Percentiles rank a stretch among this genome's conserved stretches.
These are phyloP conservation scores for Cotesia chilonis DNA, from an alignment of 1,140 invertebrate species.

Conservation along the genomic window DNA sequence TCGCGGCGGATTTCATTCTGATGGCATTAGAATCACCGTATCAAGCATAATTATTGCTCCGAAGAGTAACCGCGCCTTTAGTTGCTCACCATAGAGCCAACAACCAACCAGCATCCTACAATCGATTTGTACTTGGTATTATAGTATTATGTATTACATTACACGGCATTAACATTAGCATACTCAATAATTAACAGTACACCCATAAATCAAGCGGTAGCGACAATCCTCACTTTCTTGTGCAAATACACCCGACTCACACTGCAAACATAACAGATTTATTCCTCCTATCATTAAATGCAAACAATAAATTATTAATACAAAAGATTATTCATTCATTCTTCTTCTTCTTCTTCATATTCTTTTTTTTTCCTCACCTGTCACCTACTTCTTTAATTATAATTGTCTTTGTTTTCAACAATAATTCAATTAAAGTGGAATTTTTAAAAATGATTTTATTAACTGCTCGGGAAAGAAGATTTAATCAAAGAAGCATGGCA, in stretches of 20 bases:
- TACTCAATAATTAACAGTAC: conserved; percentile 19
- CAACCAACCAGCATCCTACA: neutral
- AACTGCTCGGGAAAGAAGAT: neutral
- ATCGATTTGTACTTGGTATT: conserved; percentile 14
- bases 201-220: conserved; percentile 13
- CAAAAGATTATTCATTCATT: neutral
- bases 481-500: neutral
- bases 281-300: neutral
- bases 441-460: too few species aligned
- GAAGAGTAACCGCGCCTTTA: conserved; percentile 12
- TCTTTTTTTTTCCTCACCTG: neutral
- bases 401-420: too few species aligned
- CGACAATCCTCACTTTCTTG: conserved; percentile 5
- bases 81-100: neutral
- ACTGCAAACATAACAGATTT: neutral
- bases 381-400: too few species aligned
- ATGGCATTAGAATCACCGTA: conserved; percentile 16
- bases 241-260: neutral
- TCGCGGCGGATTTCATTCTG: neutral
- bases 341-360: neutral
- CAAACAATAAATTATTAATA: conserved; percentile 1
- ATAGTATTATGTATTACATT: too few species aligned
- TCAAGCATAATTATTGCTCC: neutral
- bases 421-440: too few species aligned
- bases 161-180: neutral